Evolutionary conservation across 2,888 invertebrate genomes (phyloP).

Genomic region (Phymatocera aterrima): DNA sequence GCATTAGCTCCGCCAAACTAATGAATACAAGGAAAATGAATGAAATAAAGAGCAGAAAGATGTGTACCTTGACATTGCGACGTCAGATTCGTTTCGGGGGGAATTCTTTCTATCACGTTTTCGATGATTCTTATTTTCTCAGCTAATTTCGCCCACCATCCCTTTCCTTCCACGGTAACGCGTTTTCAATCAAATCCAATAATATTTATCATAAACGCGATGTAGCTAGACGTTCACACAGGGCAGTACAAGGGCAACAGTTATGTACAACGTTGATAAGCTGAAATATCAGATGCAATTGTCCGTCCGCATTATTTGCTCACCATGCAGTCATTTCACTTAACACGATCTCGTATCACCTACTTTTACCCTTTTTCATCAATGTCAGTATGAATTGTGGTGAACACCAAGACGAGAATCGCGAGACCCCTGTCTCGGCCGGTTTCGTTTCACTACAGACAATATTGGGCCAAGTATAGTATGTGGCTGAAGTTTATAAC

Average conservation of each 20-base stretch:
- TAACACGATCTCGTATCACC: background rate
- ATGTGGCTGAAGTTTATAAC: too few relatives aligned
- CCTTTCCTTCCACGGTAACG: background rate
- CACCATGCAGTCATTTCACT: background rate
- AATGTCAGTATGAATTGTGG: conserved; percentile 12
- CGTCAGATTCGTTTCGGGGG: background rate
- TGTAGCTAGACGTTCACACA: too few relatives aligned
- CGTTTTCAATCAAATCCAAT: conserved; percentile 34
- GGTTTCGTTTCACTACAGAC: background rate
- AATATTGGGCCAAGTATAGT: background rate
- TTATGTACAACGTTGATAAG: background rate
- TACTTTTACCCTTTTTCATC: background rate
- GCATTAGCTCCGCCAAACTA: background rate
- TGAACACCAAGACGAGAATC: background rate
- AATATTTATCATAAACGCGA: background rate
- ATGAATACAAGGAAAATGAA: background rate
- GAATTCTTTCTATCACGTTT: background rate
- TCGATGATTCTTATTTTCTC: conserved; percentile 24
- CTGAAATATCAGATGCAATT: background rate
- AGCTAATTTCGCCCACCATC: background rate
- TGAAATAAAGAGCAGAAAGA: background rate
- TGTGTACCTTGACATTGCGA: background rate
- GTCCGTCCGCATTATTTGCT: background rate
- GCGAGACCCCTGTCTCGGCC: background rate
- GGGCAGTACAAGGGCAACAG: background rate